A percentile compares a stretch with the other conserved stretches of the same genome.
Evolutionary conservation across 2,797 vertebrate genomes (phyloP).

Genomic region (Aselliscus stoliczkanus): DNA sequence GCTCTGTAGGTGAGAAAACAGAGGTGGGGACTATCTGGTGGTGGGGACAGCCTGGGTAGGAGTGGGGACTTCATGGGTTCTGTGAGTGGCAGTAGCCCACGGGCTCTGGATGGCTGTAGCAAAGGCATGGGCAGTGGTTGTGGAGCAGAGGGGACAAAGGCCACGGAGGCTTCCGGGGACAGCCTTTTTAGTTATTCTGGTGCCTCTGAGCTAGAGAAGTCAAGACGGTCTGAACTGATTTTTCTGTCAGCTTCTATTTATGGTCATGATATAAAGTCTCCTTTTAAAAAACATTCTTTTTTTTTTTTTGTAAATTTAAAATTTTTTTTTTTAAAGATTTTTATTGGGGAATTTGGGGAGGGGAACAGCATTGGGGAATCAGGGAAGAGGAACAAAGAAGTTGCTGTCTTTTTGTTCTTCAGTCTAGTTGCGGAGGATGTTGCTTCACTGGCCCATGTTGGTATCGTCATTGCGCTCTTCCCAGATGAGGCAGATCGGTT

Average conservation of each 20-base stretch:
- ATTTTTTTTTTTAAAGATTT: too few species aligned
- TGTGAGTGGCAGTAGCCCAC: not conserved
- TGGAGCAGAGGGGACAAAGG: not conserved
- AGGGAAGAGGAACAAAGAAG: too few species aligned
- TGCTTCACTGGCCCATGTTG: too few species aligned
- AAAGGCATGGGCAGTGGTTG: not conserved
- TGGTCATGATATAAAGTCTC: not conserved
- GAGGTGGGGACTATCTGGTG: too few species aligned
- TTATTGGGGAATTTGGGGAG: too few species aligned
- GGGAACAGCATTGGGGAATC: too few species aligned
- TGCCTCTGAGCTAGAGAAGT: not conserved
- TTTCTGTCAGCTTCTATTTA: not conserved
- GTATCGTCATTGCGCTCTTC: too few species aligned
- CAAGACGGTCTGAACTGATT: not conserved
- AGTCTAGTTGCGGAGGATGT: too few species aligned
- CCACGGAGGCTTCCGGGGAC: not conserved
- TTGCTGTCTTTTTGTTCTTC: too few species aligned
- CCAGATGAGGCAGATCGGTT: too few species aligned
- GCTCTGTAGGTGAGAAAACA: not conserved
- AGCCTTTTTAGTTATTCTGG: too few species aligned
- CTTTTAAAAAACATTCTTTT: not conserved
- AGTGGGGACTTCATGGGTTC: not conserved
- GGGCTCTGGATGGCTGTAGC: not conserved
- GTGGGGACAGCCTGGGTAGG: not conserved
- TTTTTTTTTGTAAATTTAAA: too few species aligned